Evolutionary conservation across 2,113 vertebrate species (phyloP), one percentile per base, ranked within the genome.

Genomic region (Plectropomus leopardus): DNA sequence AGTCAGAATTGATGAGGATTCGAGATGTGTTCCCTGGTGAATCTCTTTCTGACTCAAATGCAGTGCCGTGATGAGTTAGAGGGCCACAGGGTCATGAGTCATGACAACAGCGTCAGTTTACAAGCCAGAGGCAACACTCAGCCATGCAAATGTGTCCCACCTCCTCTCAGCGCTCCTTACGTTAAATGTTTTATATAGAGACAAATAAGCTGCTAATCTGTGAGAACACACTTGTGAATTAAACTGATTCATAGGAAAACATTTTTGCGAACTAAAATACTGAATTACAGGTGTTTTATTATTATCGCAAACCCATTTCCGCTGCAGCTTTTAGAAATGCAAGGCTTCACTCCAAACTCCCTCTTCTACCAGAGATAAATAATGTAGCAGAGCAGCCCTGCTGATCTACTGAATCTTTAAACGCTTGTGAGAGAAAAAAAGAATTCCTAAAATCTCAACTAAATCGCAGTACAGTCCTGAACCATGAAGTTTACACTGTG

Each of bases 71-170:
- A 76, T 66, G 54, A 50, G 40, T 32, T 61, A 50, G 42, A 69
- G 26, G 58, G 64, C 50, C 72, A 74, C 42, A 4, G 48, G 53
- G 51, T 45, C 50, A 17, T 57, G 45, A 54, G 30, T 80, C 50
- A 58, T n/a, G n/a, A n/a, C 61, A 26, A 2, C 30, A 66, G 67
- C 61, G 26, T 30, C 54, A 19, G 23, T 26, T 76, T 63, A 73
- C 64, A 76, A 23, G 24, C 50, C 36, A 42, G 23, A 50, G 3
- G 40, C 26, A 55, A 47, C 44, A 51, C n/a, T 50, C 30, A 55
- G 24, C 19, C 23, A 30, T n/a, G 36, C 53, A n/a, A 63, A 57
- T 13, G 16, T 11, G 10, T 47, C 60, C 14, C 10, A 15, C 17
- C 30, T 21, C 2, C 13, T 13, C 40, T 36, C 44, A 13, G 6